phyloP scores from a whole-genome alignment of 2,113 vertebrate genomes.

The Rafetus swinhoei region DNA sequence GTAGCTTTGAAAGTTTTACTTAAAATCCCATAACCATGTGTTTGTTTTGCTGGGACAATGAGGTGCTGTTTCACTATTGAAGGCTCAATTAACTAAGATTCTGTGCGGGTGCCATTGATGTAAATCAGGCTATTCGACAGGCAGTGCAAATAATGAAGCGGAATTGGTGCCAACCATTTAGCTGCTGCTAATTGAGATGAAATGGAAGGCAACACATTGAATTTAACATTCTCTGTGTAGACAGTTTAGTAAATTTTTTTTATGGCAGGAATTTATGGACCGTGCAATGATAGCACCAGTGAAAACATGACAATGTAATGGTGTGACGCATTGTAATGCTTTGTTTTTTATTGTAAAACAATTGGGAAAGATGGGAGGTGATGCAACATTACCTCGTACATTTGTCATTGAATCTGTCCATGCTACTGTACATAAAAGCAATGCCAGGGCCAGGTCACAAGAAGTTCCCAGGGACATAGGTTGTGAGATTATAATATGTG shows the following conservation, averaged over 20 bases:
- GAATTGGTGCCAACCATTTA: slow-evolving; percentile 61
- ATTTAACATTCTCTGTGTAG: slow-evolving; percentile 33
- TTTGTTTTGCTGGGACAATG: slow-evolving; percentile 60
- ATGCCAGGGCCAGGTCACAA: not conserved
- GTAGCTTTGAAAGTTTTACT: slow-evolving; percentile 44
- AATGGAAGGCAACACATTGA: slow-evolving; percentile 29
- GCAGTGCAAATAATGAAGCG: slow-evolving; percentile 40
- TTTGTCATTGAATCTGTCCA: slow-evolving; percentile 7
- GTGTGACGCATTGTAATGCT: not conserved
- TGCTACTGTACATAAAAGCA: not conserved
- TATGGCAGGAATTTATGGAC: slow-evolving; percentile 66
- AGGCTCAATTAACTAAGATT: slow-evolving; percentile 66
- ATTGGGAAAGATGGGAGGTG: slow-evolving; percentile 30
- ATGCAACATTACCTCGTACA: slow-evolving; percentile 34
- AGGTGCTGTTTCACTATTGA: slow-evolving; percentile 49
- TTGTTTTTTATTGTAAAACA: slow-evolving; percentile 39
- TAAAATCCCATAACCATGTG: slow-evolving; percentile 41
- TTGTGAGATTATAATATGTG: not conserved
- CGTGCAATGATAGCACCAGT: slow-evolving; percentile 45
- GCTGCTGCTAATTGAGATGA: slow-evolving; percentile 61
- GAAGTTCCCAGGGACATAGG: not conserved
- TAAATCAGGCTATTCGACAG: slow-evolving; percentile 66
- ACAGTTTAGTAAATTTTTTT: slow-evolving; percentile 27
- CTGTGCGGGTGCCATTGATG: slow-evolving; percentile 39
- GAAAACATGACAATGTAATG: slow-evolving; percentile 62